These are phyloP conservation scores for Lipotes vexillifer DNA, from an alignment of 2,113 vertebrate species.

Conservation along the genomic window DNA sequence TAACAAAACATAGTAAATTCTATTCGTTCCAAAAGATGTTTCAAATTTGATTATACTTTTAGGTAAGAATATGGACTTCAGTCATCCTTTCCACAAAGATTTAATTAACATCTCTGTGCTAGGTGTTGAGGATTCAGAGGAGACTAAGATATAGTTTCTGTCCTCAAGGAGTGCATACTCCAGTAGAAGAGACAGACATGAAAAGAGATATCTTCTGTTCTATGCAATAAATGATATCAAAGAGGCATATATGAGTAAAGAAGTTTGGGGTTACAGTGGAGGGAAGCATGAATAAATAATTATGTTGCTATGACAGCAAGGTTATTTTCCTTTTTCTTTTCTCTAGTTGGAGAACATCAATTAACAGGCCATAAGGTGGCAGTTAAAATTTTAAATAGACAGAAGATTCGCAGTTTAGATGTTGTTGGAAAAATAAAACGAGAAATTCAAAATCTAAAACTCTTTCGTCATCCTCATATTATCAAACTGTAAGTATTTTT, in stretches of 20 bases:
- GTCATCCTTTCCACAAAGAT: not conserved
- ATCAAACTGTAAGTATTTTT: conserved; percentile 95
- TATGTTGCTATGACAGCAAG: not conserved
- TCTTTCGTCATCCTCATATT: conserved; percentile 98
- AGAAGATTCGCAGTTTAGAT: conserved; percentile 98
- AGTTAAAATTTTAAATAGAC: conserved; percentile 98
- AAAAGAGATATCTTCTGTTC: not conserved
- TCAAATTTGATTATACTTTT: not conserved
- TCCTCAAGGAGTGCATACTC: not conserved
- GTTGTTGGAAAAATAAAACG: conserved; percentile 99
- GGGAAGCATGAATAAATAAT: not conserved
- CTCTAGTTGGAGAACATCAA: conserved; percentile 95
- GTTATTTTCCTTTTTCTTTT: conserved; percentile 60
- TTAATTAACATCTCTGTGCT: not conserved
- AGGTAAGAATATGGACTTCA: not conserved
- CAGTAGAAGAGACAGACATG: not conserved
- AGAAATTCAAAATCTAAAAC: conserved; percentile 98
- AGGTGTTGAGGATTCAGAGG: not conserved
- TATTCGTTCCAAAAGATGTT: not conserved
- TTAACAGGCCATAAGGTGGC: conserved; percentile 98
- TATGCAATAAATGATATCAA: not conserved
- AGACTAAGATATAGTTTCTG: not conserved
- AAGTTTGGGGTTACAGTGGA: not conserved
- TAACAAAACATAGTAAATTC: not conserved
- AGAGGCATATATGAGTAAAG: not conserved